Evolutionary conservation across 1,140 invertebrate species (phyloP), one percentile per base, ranked within the genome.

Genomic region (Diabrotica virgifera): DNA sequence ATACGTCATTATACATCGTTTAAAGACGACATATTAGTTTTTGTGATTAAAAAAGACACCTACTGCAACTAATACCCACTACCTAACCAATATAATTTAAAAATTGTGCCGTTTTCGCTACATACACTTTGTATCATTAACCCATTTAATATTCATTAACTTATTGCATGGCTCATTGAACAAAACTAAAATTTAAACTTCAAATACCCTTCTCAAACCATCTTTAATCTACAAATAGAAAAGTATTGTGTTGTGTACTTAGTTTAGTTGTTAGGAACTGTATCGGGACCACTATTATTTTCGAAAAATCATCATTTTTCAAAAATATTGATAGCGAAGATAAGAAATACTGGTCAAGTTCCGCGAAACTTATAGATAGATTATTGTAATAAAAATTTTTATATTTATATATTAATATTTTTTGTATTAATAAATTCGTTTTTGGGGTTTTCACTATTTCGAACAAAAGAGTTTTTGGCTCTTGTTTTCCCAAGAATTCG

Each of bases 301-400:
- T 46, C 62, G 63, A 64, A 38, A 57, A 56, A 36, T 14, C 59
- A n/a, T 10, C 24, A 14, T n/a, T 54, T 12, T 52, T 7, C 10
- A 12, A 58, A n/a, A 12, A 8, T 37, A 35, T 12, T 36, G 35
- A 37, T 13, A 51, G 14, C 60, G 62, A 46, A 59, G 50, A 57
- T 53, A 55, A 64, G 70, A 69, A 71, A 71, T 69, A 65, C 70
- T 69, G 67, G 61, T 69, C 63, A 66, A 36, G 61, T 63, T 65
- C 53, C 35, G 24, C 24, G 24, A 60, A 51, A 36, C 8, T 12
- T 7, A 36, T 50, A n/a, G 40, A 12, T 52, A 61, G 38, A 52
- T 37, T 61, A 59, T 56, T 54, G 54, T 59, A 65, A 63, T 62
- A 55, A 57, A 64, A 46, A 10, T 61, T 59, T 60, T 58, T 68